Percentiles rank a stretch among this genome's conserved stretches.
Conservation (phyloP, 2,113 vertebrate genomes). For the Pseudois nayaur region DNA sequence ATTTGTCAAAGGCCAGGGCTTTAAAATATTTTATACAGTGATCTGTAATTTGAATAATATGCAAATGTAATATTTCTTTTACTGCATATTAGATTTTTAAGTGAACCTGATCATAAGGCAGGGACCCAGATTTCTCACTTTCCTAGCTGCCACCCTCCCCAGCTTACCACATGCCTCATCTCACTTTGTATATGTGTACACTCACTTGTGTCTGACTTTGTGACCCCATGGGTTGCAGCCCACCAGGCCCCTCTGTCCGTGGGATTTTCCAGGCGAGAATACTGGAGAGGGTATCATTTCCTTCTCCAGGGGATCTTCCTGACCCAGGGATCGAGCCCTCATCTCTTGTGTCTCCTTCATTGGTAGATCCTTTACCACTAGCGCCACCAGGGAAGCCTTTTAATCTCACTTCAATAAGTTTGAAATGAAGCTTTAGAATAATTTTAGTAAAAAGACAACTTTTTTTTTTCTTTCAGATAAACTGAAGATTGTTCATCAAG, state of each 20-base stretch:
- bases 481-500: conserved; percentile 95
- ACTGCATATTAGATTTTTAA: conserved; percentile 5
- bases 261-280: not conserved
- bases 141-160: not conserved
- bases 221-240: not conserved
- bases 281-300: not conserved
- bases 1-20: not conserved
- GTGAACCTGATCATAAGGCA: conserved; percentile 34
- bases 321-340: not conserved
- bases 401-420: not conserved
- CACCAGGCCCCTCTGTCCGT: not conserved
- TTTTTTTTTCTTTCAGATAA: conserved; percentile 87
- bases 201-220: not conserved
- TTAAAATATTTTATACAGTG: not conserved
- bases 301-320: not conserved
- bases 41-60: not conserved
- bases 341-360: not conserved
- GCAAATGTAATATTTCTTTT: conserved; percentile 20
- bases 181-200: not conserved
- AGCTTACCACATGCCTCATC: not conserved
- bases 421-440: conserved; percentile 25
- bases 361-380: not conserved
- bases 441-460: conserved; percentile 21
- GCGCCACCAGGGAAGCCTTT: not conserved
- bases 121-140: not conserved